A percentile compares a stretch with the other conserved stretches of the same genome.
phyloP scores from a whole-genome alignment of 2,888 invertebrate species.

The Sminthurinus aureus region DNA sequence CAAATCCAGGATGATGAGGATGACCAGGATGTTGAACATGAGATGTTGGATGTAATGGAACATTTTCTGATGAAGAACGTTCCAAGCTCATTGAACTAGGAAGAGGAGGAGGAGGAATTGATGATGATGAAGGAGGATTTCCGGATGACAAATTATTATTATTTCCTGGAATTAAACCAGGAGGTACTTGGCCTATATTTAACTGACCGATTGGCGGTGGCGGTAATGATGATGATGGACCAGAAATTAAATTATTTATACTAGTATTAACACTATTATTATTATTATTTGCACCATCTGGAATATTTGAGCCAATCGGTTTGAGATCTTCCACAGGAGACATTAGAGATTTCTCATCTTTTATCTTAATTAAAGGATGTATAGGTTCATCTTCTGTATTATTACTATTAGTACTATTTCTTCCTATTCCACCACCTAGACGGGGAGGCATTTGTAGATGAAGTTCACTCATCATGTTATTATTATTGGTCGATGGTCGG shows the following conservation, averaged over 20 bases:
- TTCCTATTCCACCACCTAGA: no score
- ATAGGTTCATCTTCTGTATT: constrained; percentile 19
- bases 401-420: not conserved
- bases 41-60: constrained; percentile 1
- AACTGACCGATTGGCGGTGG: not conserved
- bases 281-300: constrained; percentile 18
- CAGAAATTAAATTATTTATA: not conserved
- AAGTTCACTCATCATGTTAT: constrained; percentile 31
- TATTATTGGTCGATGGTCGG: constrained; percentile 22
- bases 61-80: not conserved
- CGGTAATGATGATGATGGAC: not conserved
- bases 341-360: constrained; percentile 59
- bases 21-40: not conserved
- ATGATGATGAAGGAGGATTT: constrained; percentile 2
- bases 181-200: constrained; percentile 17
- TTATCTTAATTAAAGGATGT: constrained; percentile 54
- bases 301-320: constrained; percentile 30
- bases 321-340: constrained; percentile 59
- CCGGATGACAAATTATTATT: not conserved
- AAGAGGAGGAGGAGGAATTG: constrained; percentile 1
- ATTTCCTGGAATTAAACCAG: constrained; percentile 8
- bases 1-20: constrained; percentile 29
- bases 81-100: constrained; percentile 30
- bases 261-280: not conserved
- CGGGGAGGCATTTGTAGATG: constrained; percentile 30